Conservation (phyloP, 2,888 invertebrate species). For the Cacoxenus indagator region DNA sequence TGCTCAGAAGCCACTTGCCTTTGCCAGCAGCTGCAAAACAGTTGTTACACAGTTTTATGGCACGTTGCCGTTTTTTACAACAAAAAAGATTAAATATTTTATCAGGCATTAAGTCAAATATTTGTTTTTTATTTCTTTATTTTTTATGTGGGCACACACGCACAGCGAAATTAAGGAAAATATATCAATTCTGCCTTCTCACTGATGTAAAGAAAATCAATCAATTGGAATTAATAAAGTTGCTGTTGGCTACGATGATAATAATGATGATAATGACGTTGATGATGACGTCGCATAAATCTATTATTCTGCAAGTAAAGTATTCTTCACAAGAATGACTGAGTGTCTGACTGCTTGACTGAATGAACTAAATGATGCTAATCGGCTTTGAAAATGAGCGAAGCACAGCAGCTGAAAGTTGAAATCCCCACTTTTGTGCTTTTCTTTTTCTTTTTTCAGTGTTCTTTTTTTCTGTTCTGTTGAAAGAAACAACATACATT, state of each 20-base stretch:
- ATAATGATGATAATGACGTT: too few species aligned
- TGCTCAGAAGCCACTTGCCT: not conserved
- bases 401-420: slow-evolving; percentile 11
- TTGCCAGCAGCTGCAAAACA: not conserved
- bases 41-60: not conserved
- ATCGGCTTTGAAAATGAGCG: slow-evolving; percentile 57
- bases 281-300: slow-evolving; percentile 10
- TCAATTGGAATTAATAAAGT: slow-evolving; percentile 53
- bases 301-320: slow-evolving; percentile 13
- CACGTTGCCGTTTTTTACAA: too few species aligned
- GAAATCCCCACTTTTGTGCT: slow-evolving; percentile 1
- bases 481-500: not conserved
- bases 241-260: slow-evolving; percentile 23
- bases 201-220: slow-evolving; percentile 41
- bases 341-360: slow-evolving; percentile 23
- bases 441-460: not conserved
- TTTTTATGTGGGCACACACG: too few species aligned
- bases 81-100: slow-evolving; percentile 15
- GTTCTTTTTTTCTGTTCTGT: not conserved
- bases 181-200: not conserved
- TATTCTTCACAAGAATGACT: slow-evolving; percentile 25
- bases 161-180: not conserved
- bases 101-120: not conserved
- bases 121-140: not conserved
- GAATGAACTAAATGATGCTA: slow-evolving; percentile 56